Conservation (phyloP, 2,113 vertebrate species). For the Malurus alboscapulatus region DNA sequence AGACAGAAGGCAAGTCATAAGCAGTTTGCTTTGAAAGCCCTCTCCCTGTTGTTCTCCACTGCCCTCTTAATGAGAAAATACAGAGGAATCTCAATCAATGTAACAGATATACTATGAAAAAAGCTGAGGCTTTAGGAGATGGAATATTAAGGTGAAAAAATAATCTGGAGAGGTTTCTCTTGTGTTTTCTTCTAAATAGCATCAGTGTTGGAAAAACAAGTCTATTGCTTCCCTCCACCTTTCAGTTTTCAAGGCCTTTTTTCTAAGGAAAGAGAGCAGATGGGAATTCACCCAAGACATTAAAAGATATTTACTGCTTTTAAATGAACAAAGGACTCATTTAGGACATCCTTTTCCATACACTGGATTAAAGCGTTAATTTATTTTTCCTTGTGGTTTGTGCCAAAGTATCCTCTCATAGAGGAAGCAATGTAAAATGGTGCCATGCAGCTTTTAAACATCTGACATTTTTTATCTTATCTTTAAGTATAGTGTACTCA, state of each 20-base stretch:
- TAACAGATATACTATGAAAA: not conserved
- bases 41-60: not conserved
- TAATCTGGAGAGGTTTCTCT: not conserved
- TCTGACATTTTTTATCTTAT: not conserved
- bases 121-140: not conserved
- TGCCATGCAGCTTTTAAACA: not conserved
- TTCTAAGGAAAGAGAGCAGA: not conserved
- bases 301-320: slow-evolving; percentile 20
- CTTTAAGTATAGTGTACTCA: not conserved
- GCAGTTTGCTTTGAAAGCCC: not conserved
- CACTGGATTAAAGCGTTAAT: not conserved
- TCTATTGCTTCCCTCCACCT: not conserved
- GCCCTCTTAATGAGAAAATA: not conserved
- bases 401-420: not conserved
- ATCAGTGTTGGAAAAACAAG: not conserved
- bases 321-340: not conserved
- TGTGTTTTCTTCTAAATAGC: not conserved
- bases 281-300: not conserved
- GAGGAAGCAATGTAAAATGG: not conserved
- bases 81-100: not conserved
- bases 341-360: not conserved
- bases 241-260: not conserved
- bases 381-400: not conserved
- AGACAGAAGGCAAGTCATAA: not conserved
- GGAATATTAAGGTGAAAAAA: not conserved